Evolutionary conservation across 2,797 vertebrate species (phyloP).

Genomic region (Alfaro cultratus): DNA sequence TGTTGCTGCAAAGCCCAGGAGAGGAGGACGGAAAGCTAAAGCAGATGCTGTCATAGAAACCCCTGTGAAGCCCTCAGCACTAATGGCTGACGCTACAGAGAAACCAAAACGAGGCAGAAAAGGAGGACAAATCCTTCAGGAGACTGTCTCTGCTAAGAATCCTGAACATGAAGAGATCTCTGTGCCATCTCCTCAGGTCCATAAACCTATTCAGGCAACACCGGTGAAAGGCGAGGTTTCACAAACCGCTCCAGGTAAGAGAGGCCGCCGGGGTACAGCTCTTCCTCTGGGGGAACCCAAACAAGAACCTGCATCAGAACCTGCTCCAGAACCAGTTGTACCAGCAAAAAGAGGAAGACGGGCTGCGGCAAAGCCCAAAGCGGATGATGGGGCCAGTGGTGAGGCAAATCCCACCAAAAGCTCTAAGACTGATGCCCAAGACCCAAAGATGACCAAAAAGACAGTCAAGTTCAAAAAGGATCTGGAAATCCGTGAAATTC

Average conservation of each 20-base stretch:
- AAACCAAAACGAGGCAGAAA: constrained; percentile 53
- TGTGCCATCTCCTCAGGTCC: constrained; percentile 16
- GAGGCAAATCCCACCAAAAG: constrained; percentile 13
- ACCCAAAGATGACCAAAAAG: constrained; percentile 44
- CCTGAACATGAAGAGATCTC: constrained; percentile 11
- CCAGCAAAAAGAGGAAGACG: constrained; percentile 50
- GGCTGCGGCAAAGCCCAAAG: constrained; percentile 42
- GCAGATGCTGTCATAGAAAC: constrained; percentile 13
- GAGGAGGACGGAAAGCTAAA: constrained; percentile 55
- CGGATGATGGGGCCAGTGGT: neutral
- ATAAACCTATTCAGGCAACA: constrained; percentile 53
- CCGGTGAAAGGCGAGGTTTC: constrained; percentile 34
- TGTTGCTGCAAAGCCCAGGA: constrained; percentile 46
- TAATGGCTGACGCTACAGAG: constrained; percentile 8
- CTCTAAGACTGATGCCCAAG: neutral
- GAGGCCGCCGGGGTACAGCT: constrained; percentile 46
- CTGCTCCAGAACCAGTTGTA: constrained; percentile 9
- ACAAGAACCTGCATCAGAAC: constrained; percentile 10
- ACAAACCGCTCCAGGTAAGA: constrained; percentile 53
- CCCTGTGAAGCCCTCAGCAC: constrained; percentile 33
- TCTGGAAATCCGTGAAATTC: constrained; percentile 37
- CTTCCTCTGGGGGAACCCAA: constrained; percentile 9
- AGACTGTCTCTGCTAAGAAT: constrained; percentile 10
- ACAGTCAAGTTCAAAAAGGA: constrained; percentile 64
- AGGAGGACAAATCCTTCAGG: constrained; percentile 27